Evolutionary conservation across 2,113 vertebrate genomes (phyloP), one percentile per base, ranked within the genome.

Genomic region (Jacana jacana): DNA sequence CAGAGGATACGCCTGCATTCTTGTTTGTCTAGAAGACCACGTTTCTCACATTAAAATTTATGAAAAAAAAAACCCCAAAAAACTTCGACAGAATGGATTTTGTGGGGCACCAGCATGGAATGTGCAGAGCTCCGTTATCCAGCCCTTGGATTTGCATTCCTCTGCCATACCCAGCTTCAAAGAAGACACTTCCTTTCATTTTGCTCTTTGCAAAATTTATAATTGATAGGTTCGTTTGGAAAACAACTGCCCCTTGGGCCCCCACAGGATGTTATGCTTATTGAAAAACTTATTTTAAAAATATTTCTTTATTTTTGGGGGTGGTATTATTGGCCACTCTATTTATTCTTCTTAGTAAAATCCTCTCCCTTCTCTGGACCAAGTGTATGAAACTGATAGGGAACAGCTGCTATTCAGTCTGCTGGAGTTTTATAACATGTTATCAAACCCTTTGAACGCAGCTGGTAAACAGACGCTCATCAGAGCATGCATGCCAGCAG

Each of bases 391-490:
- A 92, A 55, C 30, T 98, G 95, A 98, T 97, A 97, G 40, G 92
- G 97, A 98, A 94, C 96, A 98, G 86, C 94, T 98, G 86, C 75
- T 96, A 51, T 83, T 89, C 70, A 96, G 94, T 81, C 82, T 95
- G 69, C 73, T 83, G 63, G 75, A 95, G 90, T 93, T 97, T 95
- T 96, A 94, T 97, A 97, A 97, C 70, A 58, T 96, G 94, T 96
- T 97, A 97, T 96, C 95, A 96, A 95, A 95, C 77, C 91, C 96
- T 98, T 98, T 98, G 97, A 98, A 97, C 75, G 55, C 97, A 98
- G 97, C 96, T 98, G 97, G 97, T 86, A 86, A 94, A 79, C 89
- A 96, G 97, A 97, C 9, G 3, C 16, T 96, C 88, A 58, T 77
- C 61, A 66, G 61, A 89, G 22, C 55, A 57, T 54, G 54, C 7